Evolutionary conservation across 2,113 vertebrate genomes (phyloP), one percentile per base, ranked within the genome.

Genomic region (Excalfactoria chinensis): DNA sequence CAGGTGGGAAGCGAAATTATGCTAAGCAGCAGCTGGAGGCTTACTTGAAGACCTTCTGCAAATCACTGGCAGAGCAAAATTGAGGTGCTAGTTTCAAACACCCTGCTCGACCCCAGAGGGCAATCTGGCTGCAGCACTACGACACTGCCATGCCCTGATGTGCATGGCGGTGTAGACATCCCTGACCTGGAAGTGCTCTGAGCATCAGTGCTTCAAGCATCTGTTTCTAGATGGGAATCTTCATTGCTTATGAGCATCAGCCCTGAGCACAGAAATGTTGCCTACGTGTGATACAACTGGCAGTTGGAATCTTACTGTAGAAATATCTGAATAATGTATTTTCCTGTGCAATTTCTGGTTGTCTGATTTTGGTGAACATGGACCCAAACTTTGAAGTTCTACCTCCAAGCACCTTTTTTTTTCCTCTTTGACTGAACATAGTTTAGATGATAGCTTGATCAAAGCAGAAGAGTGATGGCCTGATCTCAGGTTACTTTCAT

Each of bases 401-500:
- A n/a, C 25, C 53, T 84, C 34, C 55, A 86, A 92, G 22, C 5
- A 9, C 34, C 8, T n/a, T 13, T n/a, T 41, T 35, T 64, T 41
- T 95, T 53, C 51, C 49, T 13, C 37, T 11, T 67, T 74, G 37
- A 8, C 28, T 28, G 11, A 25, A 37, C 41, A 77, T 71, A 22
- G 37, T 74, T 80, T 51, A 58, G 37, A 37, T 32, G 37, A 17
- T 67, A 43, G 77, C 14, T 80, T 84, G 64, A 73, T 86, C 37
- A 81, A 68, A 90, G 49, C 37, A 51, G 76, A 26, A 73, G 41
- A 34, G n/a, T 18, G 11, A 30, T 71, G 63, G 66, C 56, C 74
- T 90, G 37, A 63, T 89, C 51, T 74, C 56, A 75, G 58, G 86
- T 84, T 92, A 40, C 66, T 88, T 90, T 93, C 58, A 77, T 93